Evolutionary conservation across 92 coral and sea anemone genomes (phyloP).

Genomic region (Galaxea fascicularis): DNA sequence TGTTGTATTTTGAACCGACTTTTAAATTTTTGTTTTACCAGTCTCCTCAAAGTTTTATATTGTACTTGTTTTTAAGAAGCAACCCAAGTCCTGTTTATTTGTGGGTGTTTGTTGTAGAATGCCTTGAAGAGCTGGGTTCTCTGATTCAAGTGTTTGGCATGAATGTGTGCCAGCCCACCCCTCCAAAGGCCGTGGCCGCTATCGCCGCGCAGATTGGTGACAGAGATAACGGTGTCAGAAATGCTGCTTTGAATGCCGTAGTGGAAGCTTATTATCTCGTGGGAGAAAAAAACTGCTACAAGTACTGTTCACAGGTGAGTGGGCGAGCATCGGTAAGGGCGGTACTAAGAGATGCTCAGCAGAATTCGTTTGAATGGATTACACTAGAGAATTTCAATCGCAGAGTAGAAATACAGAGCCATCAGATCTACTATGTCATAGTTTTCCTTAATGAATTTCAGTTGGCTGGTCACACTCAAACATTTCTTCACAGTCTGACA

Average conservation of each 20-base stretch:
- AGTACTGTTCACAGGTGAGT: constrained; percentile 45
- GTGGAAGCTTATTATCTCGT: constrained; percentile 95
- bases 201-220: constrained; percentile 96
- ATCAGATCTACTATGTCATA: too few relatives aligned
- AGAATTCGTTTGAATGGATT: neutral
- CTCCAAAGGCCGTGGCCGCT: constrained; percentile 92
- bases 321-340: neutral
- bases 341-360: neutral
- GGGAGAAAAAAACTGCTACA: constrained; percentile 75
- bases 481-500: neutral
- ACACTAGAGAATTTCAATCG: neutral
- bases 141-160: constrained; percentile 93
- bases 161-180: constrained; percentile 97
- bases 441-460: too few relatives aligned
- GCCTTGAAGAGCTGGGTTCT: constrained; percentile 94
- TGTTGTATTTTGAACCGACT: too few relatives aligned
- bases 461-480: neutral
- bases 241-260: constrained; percentile 96
- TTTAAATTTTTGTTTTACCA: too few relatives aligned
- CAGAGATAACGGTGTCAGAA: constrained; percentile 97
- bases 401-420: neutral
- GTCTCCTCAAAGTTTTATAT: too few relatives aligned
- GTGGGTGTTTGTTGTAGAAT: constrained; percentile 57
- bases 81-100: neutral
- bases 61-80: too few relatives aligned